Conservation (phyloP, 1,140 invertebrate species). For the Belonocnema kinseyi region DNA sequence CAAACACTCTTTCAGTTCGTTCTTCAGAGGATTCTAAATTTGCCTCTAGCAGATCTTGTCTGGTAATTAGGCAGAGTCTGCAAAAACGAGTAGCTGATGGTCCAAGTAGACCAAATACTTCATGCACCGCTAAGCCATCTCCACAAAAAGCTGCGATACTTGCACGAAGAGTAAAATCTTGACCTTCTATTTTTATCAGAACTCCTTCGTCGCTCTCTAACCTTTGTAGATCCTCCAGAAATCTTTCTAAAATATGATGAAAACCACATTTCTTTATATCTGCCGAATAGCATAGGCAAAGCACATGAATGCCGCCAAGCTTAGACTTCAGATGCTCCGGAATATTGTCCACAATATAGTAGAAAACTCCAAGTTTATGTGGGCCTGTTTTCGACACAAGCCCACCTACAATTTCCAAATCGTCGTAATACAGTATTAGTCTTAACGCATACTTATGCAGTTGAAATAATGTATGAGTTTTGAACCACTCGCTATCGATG, state of each 20-base stretch:
- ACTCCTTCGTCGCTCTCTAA: no score
- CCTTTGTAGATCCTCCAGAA: no score
- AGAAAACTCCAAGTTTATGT: constrained; percentile 1
- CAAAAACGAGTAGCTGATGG: constrained; percentile 48
- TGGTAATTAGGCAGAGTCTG: constrained; percentile 35
- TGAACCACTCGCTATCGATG: constrained; percentile 24
- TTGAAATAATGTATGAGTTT: constrained; percentile 5
- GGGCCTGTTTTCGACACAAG: constrained; percentile 38
- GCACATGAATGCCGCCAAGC: no score
- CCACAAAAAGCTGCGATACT: constrained; percentile 42
- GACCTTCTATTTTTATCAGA: no score
- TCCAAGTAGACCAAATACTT: constrained; percentile 43
- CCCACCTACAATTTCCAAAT: constrained; percentile 28
- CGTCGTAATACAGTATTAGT: constrained; percentile 37
- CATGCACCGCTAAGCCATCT: no score
- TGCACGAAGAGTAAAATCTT: constrained; percentile 4
- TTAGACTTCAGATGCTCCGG: no score
- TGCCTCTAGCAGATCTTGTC: constrained; percentile 31
- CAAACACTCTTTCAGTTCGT: constrained; percentile 16
- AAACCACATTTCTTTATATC: no score
- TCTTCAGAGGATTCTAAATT: not conserved
- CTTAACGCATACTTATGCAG: constrained; percentile 17
- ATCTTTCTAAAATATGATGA: no score
- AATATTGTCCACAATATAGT: not conserved
- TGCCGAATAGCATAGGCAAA: no score